A percentile compares a stretch with the other conserved stretches of the same genome.
Evolutionary conservation across 2,888 invertebrate genomes (phyloP).

Genomic region (Priocnemis perturbator): DNA sequence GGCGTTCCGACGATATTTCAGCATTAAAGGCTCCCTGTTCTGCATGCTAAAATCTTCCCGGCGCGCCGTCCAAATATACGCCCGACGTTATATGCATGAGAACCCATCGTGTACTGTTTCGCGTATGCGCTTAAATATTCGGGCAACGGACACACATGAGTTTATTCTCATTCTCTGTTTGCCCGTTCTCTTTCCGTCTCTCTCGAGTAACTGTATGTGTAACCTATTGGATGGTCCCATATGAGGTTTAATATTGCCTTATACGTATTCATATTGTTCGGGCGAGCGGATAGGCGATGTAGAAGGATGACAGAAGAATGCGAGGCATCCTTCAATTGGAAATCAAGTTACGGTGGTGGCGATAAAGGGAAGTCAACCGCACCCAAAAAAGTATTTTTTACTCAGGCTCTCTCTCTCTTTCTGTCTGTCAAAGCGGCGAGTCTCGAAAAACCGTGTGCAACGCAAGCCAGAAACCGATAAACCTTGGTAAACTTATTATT

Average conservation of each 20-base stretch:
- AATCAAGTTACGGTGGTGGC: conserved; percentile 19
- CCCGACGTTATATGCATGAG: conserved; percentile 38
- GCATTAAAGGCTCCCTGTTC: conserved; percentile 56
- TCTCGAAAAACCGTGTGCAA: too few species aligned
- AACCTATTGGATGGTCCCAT: conserved; percentile 28
- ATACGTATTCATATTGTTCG: conserved; percentile 42
- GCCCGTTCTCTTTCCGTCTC: conserved; percentile 1
- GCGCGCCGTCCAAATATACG: conserved; percentile 48
- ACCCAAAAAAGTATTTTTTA: too few species aligned
- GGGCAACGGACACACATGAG: conserved; percentile 14
- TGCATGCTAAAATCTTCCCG: conserved; percentile 55
- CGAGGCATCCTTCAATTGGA: conserved; percentile 18
- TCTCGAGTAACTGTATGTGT: conserved; percentile 23
- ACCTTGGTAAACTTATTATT: too few species aligned
- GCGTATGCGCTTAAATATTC: conserved; percentile 38
- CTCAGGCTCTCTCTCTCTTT: too few species aligned
- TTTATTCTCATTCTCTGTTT: background rate
- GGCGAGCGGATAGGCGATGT: conserved; percentile 14
- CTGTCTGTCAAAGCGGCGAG: too few species aligned
- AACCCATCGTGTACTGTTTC: conserved; percentile 29
- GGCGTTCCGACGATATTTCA: conserved; percentile 58
- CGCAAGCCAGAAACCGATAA: too few species aligned
- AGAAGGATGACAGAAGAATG: background rate
- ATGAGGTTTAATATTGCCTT: conserved; percentile 46
- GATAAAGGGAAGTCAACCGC: too few species aligned